These are phyloP conservation scores for Nycticryphes semicollaris DNA, from an alignment of 2,113 vertebrate genomes.

Conservation along the genomic window DNA sequence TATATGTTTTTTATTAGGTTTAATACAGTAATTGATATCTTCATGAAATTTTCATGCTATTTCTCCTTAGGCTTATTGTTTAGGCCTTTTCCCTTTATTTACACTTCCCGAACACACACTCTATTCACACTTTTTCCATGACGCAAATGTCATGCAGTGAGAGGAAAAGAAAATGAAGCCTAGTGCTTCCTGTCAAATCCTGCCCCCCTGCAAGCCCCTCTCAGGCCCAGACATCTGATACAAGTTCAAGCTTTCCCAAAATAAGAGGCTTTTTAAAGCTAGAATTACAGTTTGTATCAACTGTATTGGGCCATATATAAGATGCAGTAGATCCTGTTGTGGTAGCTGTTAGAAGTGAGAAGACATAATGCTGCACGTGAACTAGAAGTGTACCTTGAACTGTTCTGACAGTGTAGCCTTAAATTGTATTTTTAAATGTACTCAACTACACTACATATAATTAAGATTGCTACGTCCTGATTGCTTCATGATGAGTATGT, in stretches of 20 bases:
- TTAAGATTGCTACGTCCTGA: neutral
- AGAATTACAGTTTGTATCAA: neutral
- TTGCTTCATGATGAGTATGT: neutral
- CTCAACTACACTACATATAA: neutral
- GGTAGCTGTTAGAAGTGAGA: neutral
- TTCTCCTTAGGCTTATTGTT: neutral
- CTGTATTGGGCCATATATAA: neutral
- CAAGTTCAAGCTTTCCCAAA: neutral
- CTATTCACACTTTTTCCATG: neutral
- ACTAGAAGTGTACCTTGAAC: neutral
- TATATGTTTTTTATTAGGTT: neutral
- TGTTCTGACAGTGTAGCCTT: neutral
- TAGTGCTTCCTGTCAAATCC: neutral
- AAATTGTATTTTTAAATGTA: neutral
- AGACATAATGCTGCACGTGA: neutral
- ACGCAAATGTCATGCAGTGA: neutral
- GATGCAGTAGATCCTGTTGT: neutral
- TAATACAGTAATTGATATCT: neutral
- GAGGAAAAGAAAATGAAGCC: neutral
- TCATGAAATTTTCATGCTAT: neutral
- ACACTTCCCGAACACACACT: rapidly evolving
- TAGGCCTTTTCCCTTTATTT: neutral
- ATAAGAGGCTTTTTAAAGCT: neutral
- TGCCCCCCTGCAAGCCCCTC: neutral
- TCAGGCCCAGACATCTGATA: neutral